phyloP scores from a whole-genome alignment of 2,888 invertebrate genomes.

The Palloptera scutellata region DNA sequence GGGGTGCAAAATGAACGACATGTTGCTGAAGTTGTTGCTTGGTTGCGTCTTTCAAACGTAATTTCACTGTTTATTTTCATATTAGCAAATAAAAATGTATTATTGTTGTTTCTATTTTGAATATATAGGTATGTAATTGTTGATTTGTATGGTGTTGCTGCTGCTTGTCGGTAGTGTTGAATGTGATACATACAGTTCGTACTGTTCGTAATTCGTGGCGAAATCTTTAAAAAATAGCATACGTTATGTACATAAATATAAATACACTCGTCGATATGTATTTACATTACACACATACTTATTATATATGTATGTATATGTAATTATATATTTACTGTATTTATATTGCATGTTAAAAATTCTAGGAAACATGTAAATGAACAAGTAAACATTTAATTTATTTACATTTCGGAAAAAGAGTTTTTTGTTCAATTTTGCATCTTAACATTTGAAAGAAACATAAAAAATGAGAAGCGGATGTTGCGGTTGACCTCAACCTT shows the following conservation, averaged over 20 bases:
- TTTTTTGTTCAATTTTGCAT: too few relatives aligned
- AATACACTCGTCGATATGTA: too few relatives aligned
- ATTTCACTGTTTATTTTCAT: conserved; percentile 31
- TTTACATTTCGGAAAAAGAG: too few relatives aligned
- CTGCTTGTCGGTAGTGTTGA: too few relatives aligned
- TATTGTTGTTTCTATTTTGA: background rate
- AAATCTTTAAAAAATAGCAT: conserved; percentile 51
- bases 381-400: background rate
- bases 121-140: too few relatives aligned
- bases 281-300: too few relatives aligned
- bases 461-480: conserved; percentile 51
- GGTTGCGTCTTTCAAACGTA: background rate
- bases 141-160: too few relatives aligned
- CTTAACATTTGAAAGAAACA: conserved; percentile 50
- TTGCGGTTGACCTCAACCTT: conserved; percentile 59
- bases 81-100: conserved; percentile 15
- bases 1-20: too few relatives aligned
- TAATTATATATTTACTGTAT: conserved; percentile 6
- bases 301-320: conserved; percentile 3
- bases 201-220: conserved; percentile 35
- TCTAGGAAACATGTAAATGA: conserved; percentile 19
- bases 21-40: too few relatives aligned
- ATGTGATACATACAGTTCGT: background rate
- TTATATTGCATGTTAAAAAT: conserved; percentile 6
- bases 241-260: conserved; percentile 6